These are phyloP conservation scores for Clarias batrachus DNA, from an alignment of 2,113 vertebrate genomes.

Conservation along the genomic window DNA sequence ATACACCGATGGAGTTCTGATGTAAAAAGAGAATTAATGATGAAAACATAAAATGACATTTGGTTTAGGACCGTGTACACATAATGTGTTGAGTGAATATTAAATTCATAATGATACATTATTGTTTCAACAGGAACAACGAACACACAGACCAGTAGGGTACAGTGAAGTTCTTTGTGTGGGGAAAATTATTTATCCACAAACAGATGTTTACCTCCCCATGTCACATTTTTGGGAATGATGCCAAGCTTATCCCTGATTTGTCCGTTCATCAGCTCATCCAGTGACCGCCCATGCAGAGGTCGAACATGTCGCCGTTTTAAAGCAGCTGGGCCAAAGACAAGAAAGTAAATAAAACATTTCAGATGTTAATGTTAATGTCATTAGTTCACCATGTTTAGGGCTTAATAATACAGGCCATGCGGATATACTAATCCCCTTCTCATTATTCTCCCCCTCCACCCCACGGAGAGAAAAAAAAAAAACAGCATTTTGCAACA, in stretches of 20 bases:
- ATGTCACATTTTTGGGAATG: constrained; percentile 85
- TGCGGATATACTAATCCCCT: not conserved
- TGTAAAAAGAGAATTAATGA: not conserved
- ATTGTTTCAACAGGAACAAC: not conserved
- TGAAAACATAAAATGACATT: not conserved
- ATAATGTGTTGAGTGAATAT: not conserved
- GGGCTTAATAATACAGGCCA: not conserved
- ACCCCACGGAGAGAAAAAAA: too few relatives aligned
- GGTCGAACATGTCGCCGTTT: constrained; percentile 72
- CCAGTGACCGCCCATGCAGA: constrained; percentile 74
- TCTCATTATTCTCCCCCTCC: not conserved
- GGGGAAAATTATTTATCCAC: not conserved
- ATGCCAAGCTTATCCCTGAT: constrained; percentile 86
- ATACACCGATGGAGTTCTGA: not conserved
- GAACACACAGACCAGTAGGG: not conserved
- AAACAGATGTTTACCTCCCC: constrained; percentile 84
- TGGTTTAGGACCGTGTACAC: not conserved
- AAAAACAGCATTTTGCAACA: not conserved
- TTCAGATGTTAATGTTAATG: not conserved
- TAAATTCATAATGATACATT: not conserved
- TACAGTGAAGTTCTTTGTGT: not conserved
- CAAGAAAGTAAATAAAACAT: not conserved
- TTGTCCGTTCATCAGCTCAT: constrained; percentile 88
- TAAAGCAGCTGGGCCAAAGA: constrained; percentile 68
- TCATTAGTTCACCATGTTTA: not conserved